Percentiles rank a stretch among this genome's conserved stretches.
These are phyloP conservation scores for Gasterosteus aculeatus DNA, from an alignment of 2,113 vertebrate genomes.

Conservation along the genomic window DNA sequence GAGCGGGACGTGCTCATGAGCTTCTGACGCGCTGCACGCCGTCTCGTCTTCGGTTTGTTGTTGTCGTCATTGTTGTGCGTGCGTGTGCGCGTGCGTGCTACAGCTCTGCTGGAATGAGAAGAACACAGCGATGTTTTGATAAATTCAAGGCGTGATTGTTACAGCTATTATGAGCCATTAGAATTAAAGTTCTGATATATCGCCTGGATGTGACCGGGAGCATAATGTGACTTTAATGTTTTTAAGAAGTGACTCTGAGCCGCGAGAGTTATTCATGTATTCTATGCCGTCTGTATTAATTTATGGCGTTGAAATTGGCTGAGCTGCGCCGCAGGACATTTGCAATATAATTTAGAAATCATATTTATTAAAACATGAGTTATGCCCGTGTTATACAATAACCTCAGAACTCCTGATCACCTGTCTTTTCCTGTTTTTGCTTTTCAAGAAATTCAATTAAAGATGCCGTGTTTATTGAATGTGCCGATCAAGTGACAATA, in stretches of 20 bases:
- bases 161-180: constrained; percentile 50
- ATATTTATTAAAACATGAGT: constrained; percentile 54
- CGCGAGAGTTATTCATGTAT: constrained; percentile 47
- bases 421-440: background rate
- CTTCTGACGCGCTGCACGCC: constrained; percentile 78
- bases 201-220: constrained; percentile 24
- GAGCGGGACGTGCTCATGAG: constrained; percentile 93
- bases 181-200: constrained; percentile 33
- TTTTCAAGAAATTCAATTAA: constrained; percentile 2
- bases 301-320: constrained; percentile 44
- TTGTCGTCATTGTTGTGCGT: constrained; percentile 33
- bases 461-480: background rate
- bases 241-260: constrained; percentile 34
- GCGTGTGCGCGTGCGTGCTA: background rate
- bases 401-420: background rate
- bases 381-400: constrained; percentile 25
- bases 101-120: constrained; percentile 11
- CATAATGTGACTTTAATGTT: constrained; percentile 35
- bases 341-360: constrained; percentile 37
- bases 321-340: constrained; percentile 25
- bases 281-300: constrained; percentile 46
- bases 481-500: constrained; percentile 1
- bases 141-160: constrained; percentile 4
- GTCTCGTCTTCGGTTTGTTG: background rate
- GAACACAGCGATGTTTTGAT: constrained; percentile 5